Evolutionary conservation across 2,113 vertebrate species (phyloP).

Genomic region (Cololabis saira): DNA sequence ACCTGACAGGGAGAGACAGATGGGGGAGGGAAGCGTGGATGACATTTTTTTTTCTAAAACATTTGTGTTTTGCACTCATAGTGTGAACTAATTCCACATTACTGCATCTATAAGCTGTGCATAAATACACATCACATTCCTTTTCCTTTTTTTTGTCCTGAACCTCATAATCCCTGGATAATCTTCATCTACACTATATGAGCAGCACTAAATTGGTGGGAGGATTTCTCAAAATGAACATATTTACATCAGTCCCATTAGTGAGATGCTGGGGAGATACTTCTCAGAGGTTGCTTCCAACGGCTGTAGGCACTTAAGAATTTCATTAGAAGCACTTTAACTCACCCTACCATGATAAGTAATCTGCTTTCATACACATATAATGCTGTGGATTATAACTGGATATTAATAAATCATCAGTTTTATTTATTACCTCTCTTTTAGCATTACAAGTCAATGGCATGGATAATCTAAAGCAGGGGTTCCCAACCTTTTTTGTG

Average conservation of each 20-base stretch:
- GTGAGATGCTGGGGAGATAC: conserved; percentile 66
- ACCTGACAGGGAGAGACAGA: conserved; percentile 56
- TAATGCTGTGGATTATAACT: conserved; percentile 75
- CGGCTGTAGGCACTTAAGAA: conserved; percentile 69
- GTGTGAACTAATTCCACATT: conserved; percentile 74
- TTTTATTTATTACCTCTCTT: conserved; percentile 75
- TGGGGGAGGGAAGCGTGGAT: conserved; percentile 38
- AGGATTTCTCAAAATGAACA: conserved; percentile 78
- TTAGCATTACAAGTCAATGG: conserved; percentile 57
- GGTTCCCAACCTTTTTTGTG: too few species aligned
- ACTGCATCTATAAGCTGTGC: conserved; percentile 71
- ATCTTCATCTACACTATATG: conserved; percentile 80
- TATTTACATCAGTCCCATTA: conserved; percentile 83
- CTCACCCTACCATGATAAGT: conserved; percentile 65
- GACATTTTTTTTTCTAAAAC: conserved; percentile 26
- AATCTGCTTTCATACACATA: conserved; percentile 77
- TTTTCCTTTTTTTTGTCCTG: conserved; percentile 39
- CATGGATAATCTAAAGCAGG: conserved; percentile 75
- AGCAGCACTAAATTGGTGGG: conserved; percentile 74
- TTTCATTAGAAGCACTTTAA: conserved; percentile 81
- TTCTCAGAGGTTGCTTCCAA: conserved; percentile 71
- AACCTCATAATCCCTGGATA: conserved; percentile 79
- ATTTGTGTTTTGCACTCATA: conserved; percentile 61
- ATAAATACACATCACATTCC: conserved; percentile 75
- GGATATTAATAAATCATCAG: conserved; percentile 77